Evolutionary conservation across 2,797 vertebrate genomes (phyloP), one percentile per base, ranked within the genome.

Genomic region (Fratercula arctica): DNA sequence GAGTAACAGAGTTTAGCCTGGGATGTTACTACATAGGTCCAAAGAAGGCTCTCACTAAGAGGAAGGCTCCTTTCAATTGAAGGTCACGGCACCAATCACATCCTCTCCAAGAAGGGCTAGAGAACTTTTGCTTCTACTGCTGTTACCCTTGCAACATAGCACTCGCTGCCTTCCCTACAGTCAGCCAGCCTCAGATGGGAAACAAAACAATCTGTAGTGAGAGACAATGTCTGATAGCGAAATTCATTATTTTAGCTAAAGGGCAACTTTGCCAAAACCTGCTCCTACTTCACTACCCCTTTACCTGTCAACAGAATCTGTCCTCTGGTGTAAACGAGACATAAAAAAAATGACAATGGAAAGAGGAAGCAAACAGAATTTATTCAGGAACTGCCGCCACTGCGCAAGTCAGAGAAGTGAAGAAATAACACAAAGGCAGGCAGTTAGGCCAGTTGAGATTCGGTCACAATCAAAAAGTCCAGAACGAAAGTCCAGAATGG

Each of bases 141-240:
- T 21, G 24, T 4, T 46, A 79, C n/a, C 11, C n/a, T 79, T 77
- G 75, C 23, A 70, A 70, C 23, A 48, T n/a, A 86, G 41, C 13
- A 66, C 18, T 16, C 28, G 7, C 37, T 67, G 39, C 45, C 72
- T 56, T 56, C 20, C 24, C 13, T 16, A 41, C n/a, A 46, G 33
- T 20, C 60, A 76, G 43, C 5, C 68, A 83, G 53, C n/a, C 86
- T 68, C 76, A 72, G 31, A 45, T 1, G 1, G 43, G 19, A 89
- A 89, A 66, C 11, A 80, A 76, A 85, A 70, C 18, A 56, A 74
- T 25, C 48, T 50, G 23, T 25, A 78, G 66, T n/a, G 54, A 92
- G 9, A 78, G 11, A 41, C 9, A 20, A 37, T 3, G 15, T 19
- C 16, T 37, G n/a, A 76, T 6, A 41, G 14, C 0, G 0, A 50